Percentiles rank a stretch among this genome's conserved stretches.
These are phyloP conservation scores for Otolemur crassicaudatus DNA, from an alignment of 2,797 vertebrate species.

Conservation along the genomic window DNA sequence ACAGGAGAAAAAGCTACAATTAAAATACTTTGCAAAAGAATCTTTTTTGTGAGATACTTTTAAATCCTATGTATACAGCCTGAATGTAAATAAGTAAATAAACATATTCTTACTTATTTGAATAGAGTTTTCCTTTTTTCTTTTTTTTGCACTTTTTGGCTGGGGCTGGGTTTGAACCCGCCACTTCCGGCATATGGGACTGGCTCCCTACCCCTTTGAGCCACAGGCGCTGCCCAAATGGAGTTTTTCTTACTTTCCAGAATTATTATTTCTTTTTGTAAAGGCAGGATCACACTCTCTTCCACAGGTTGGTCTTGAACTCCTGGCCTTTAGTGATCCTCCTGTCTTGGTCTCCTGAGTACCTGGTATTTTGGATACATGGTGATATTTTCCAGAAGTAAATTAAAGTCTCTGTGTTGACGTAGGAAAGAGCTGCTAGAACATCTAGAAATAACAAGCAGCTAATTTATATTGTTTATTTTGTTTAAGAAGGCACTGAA, in stretches of 20 bases:
- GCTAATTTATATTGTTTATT: not conserved
- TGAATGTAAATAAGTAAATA: not conserved
- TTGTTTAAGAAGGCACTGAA: slow-evolving; percentile 1
- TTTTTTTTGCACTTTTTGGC: too few species aligned
- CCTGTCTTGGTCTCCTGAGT: not conserved
- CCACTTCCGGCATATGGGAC: too few species aligned
- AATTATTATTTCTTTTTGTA: too few species aligned
- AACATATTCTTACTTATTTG: not conserved
- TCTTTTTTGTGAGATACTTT: not conserved
- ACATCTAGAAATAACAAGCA: not conserved
- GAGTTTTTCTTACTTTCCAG: too few species aligned
- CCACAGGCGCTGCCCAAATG: too few species aligned
- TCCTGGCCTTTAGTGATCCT: not conserved
- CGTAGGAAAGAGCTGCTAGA: not conserved
- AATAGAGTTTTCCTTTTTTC: not conserved
- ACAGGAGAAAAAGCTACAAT: not conserved
- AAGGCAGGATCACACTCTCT: not conserved
- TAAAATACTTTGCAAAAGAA: slow-evolving; percentile 2
- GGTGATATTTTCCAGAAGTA: slow-evolving; percentile 31
- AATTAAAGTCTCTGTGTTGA: slow-evolving; percentile 11
- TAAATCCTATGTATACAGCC: not conserved
- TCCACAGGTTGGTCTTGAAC: not conserved
- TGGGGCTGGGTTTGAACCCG: too few species aligned
- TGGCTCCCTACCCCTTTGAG: too few species aligned
- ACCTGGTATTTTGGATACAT: not conserved